These are phyloP conservation scores for Zaprionus bogoriensis DNA, from an alignment of 2,888 invertebrate species.

Conservation along the genomic window DNA sequence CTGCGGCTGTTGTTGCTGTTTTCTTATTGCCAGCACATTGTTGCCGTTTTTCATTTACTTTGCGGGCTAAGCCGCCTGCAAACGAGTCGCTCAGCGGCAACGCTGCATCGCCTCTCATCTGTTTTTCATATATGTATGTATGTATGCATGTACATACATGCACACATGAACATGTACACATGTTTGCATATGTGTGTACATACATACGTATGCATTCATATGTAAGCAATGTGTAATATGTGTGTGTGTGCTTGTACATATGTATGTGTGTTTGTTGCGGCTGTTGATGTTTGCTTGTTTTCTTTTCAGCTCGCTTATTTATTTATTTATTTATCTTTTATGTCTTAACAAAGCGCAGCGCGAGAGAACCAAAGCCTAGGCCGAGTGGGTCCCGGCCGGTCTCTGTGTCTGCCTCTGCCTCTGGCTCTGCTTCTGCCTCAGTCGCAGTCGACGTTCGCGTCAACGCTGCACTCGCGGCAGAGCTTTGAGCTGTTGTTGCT, in stretches of 20 bases:
- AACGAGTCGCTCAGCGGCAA: constrained; percentile 58
- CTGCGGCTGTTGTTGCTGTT: constrained; percentile 49
- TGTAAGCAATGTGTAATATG: no score
- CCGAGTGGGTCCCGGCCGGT: constrained; percentile 63
- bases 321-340: constrained; percentile 68
- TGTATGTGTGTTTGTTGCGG: constrained; percentile 38
- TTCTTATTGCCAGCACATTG: constrained; percentile 65
- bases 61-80: constrained; percentile 48
- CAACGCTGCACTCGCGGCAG: constrained; percentile 24
- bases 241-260: constrained; percentile 13
- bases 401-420: constrained; percentile 15
- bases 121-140: constrained; percentile 53
- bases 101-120: constrained; percentile 66
- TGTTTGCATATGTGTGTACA: constrained; percentile 15
- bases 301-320: constrained; percentile 60
- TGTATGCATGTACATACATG: constrained; percentile 1
- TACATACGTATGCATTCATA: constrained; percentile 27
- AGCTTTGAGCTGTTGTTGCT: constrained; percentile 36
- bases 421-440: constrained; percentile 5
- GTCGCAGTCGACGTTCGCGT: constrained; percentile 5
- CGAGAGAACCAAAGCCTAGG: constrained; percentile 47
- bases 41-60: constrained; percentile 67
- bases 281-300: constrained; percentile 65
- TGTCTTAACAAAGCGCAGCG: constrained; percentile 47
- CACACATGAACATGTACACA: no score